phyloP scores from a whole-genome alignment of 2,888 invertebrate species.

The Chorisops tibialis region DNA sequence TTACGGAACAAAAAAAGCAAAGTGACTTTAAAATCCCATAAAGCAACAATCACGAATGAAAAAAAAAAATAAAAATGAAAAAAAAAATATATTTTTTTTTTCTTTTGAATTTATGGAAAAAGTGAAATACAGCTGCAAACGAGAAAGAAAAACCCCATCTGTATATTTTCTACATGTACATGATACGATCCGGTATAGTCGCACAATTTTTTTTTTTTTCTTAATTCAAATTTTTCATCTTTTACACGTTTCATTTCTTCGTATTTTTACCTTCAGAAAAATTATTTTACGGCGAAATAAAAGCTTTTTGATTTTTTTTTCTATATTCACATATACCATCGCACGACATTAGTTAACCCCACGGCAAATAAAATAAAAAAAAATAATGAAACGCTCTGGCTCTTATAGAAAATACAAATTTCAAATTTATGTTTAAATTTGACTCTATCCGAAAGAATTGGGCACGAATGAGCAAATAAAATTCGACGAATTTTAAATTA shows the following conservation, averaged over 20 bases:
- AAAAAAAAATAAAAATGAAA: conserved; percentile 3
- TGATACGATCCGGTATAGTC: no score
- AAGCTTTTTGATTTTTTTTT: neutral
- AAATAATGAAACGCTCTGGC: no score
- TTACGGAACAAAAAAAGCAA: conserved; percentile 8
- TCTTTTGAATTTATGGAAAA: conserved; percentile 18
- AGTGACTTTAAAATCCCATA: conserved; percentile 18
- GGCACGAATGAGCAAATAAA: neutral
- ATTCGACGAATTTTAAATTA: conserved; percentile 10
- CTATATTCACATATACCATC: neutral
- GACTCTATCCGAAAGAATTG: neutral
- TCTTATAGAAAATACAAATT: conserved; percentile 9
- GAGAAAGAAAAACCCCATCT: no score
- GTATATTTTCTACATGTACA: no score
- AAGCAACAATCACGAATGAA: conserved; percentile 21
- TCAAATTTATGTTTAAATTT: conserved; percentile 18
- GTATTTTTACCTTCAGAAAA: neutral
- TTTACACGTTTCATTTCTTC: neutral
- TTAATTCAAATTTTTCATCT: neutral
- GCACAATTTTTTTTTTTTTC: neutral
- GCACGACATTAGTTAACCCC: no score
- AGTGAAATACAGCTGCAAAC: neutral
- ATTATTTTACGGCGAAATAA: neutral
- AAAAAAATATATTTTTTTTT: conserved; percentile 14
- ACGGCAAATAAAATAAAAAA: no score